phyloP scores from a whole-genome alignment of 1,140 invertebrate species.

The Pomacea maculata region DNA sequence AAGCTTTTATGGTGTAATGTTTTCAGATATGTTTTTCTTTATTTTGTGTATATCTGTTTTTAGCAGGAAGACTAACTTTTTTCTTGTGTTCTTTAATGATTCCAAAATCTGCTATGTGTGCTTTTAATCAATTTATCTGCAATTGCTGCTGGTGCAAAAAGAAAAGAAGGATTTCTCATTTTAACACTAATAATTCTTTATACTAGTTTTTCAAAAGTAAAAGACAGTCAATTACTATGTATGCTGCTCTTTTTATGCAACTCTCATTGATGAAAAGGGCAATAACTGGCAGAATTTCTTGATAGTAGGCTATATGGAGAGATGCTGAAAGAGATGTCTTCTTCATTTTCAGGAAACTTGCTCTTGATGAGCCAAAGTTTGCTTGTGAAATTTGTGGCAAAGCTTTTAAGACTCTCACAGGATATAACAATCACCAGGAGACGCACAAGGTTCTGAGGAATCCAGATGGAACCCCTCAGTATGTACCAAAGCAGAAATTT shows the following conservation, averaged over 20 bases:
- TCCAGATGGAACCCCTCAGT: neutral
- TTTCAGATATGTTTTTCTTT: neutral
- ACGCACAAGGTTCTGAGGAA: neutral
- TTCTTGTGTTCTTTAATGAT: neutral
- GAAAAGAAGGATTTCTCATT: neutral
- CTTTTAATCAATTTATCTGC: too few species aligned
- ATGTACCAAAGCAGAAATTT: slow-evolving; percentile 6
- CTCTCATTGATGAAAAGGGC: neutral
- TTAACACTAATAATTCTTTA: neutral
- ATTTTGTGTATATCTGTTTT: neutral
- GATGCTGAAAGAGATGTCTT: neutral
- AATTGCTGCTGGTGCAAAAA: neutral
- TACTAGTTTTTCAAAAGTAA: too few species aligned
- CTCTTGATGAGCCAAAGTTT: neutral
- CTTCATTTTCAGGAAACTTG: slow-evolving; percentile 4
- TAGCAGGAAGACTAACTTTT: neutral
- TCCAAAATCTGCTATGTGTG: neutral
- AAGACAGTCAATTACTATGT: too few species aligned
- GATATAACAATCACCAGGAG: slow-evolving; percentile 6
- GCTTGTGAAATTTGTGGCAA: slow-evolving; percentile 15
- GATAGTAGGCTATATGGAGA: too few species aligned
- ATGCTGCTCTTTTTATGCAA: too few species aligned
- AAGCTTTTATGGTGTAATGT: neutral
- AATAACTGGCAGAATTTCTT: neutral
- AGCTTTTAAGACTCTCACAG: neutral